A percentile compares a stretch with the other conserved stretches of the same genome.
Conservation (phyloP, 2,797 vertebrate genomes). For the Helarctos malayanus region DNA sequence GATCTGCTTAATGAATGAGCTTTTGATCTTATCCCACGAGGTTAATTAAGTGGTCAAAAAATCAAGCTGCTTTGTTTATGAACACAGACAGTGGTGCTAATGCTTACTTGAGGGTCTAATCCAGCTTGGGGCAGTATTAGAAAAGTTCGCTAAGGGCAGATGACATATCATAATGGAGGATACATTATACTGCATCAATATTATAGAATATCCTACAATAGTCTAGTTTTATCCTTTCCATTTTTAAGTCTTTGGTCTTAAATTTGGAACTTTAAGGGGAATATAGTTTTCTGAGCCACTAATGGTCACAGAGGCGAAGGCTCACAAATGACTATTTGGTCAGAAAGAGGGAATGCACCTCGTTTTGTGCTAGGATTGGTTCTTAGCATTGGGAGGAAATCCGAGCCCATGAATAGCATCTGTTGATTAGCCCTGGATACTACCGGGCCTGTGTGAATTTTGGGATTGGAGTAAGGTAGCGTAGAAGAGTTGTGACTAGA, state of each 20-base stretch:
- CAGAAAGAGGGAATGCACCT: neutral
- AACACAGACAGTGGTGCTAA: neutral
- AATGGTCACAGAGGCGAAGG: neutral
- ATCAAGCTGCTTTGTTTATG: constrained; percentile 22
- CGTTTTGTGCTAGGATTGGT: neutral
- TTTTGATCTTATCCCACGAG: neutral
- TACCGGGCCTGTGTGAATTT: neutral
- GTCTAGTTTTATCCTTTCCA: neutral
- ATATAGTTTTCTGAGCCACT: neutral
- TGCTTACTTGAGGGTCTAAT: neutral
- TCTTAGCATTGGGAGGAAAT: neutral
- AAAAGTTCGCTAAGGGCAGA: neutral
- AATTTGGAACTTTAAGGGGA: neutral
- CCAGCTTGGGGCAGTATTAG: neutral
- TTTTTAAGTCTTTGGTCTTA: neutral
- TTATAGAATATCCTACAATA: neutral
- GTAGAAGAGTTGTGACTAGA: neutral
- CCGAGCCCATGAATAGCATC: neutral
- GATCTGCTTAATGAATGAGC: neutral
- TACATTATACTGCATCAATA: neutral
- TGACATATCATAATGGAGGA: neutral
- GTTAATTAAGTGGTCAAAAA: neutral
- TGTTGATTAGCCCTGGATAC: neutral
- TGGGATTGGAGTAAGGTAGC: neutral
- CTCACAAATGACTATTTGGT: neutral